Base-by-base conservation (phyloP, 2,888 invertebrate genomes). In the Melieria picta region DNA sequence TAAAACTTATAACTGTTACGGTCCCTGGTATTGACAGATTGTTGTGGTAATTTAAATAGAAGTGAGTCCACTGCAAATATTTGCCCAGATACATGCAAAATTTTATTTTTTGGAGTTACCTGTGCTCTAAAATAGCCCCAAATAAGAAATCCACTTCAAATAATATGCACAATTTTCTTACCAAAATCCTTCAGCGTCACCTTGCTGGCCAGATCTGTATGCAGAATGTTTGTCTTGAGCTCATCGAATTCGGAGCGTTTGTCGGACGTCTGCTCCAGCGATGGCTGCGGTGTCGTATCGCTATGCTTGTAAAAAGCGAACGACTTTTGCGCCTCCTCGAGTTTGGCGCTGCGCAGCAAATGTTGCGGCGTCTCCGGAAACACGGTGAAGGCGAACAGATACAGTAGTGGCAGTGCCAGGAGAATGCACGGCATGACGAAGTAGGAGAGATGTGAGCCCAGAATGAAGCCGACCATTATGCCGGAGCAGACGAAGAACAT, bases 361-460 rank as follows among this genome's bases (percentile, higher is more conserved):
- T 80, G 79, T 0, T 82, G 82, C 1, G 85, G 82, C 4, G 86
- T 85, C 72, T 86, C 86, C 3, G 84, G 85, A 10, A 85, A 76
- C 57, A 79, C 77, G 0, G 74, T 71, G 62, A 80, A 78, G 0
- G 80, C 72, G 5, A 75, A 4, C 4, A 82, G 77, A 56, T 82
- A 86, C 0, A 80, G 56, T 4, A 84, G 72, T 6, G 86, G 83
- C 58, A 86, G 65, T 4, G 79, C n/a, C 4, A 85, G 74, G 7
- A 80, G 77, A 3, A 83, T 11, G 7, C 80, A 80, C 1, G 86
- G 85, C 30, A 85, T 79, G 0, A 82, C 30, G 45, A 80, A 75
- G 71, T 85, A 87, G 1, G 78, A 68, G 46, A 86, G 71, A 75
- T 84, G 80, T 1, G 82, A 78, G 69, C 83, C 80, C 7, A 84